These are phyloP conservation scores for Agrotis ipsilon DNA, from an alignment of 2,888 invertebrate genomes.

Conservation along the genomic window DNA sequence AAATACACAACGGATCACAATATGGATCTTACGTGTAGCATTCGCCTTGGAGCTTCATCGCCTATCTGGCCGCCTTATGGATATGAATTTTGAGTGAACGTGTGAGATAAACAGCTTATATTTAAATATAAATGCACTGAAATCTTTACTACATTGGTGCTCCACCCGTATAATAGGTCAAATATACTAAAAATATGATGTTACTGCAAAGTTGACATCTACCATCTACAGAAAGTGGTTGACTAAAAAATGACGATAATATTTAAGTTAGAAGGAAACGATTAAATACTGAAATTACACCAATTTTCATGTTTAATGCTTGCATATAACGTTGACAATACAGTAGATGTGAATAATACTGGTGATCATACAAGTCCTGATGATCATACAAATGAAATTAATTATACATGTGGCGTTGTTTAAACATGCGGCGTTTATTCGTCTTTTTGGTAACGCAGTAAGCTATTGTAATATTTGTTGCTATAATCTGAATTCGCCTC, in stretches of 20 bases:
- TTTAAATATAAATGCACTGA: too few relatives aligned
- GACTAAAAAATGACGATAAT: background rate
- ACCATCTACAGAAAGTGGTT: background rate
- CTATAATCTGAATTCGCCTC: background rate
- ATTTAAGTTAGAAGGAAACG: background rate
- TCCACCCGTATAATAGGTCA: background rate
- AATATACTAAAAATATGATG: slow-evolving; percentile 2
- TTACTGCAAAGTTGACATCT: background rate
- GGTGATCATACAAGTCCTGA: too few relatives aligned
- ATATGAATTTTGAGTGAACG: slow-evolving; percentile 8
- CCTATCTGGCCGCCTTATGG: slow-evolving; percentile 10
- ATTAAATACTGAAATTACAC: background rate
- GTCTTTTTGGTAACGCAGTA: background rate
- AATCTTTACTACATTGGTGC: background rate
- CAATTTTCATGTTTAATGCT: background rate
- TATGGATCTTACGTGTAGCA: too few relatives aligned
- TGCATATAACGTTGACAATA: too few relatives aligned
- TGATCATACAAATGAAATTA: too few relatives aligned
- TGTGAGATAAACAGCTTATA: background rate
- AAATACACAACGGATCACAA: too few relatives aligned
- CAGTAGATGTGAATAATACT: too few relatives aligned
- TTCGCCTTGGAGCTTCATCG: background rate
- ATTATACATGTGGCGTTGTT: too few relatives aligned
- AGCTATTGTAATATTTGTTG: background rate
- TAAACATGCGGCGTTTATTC: background rate